Evolutionary conservation across 2,797 vertebrate species (phyloP), one percentile per base, ranked within the genome.

Genomic region (Myotis findleyi): DNA sequence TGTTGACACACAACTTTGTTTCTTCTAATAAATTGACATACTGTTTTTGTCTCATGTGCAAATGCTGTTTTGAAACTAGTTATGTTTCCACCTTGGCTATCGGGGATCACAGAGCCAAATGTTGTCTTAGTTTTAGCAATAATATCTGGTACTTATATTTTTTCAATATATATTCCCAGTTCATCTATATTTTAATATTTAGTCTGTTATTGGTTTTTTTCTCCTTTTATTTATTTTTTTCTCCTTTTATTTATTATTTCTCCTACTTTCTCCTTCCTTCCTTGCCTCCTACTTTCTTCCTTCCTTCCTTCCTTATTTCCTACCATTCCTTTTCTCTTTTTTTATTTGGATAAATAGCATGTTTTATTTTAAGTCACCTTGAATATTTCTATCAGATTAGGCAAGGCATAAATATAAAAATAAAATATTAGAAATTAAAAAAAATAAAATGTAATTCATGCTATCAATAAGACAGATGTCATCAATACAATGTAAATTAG

Each of bases 31-130:
- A 93, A 72, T 4, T 68, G 53, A 30, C 10, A 33, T 18, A 12
- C 8, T 77, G 41, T 18, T 73, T 88, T 84, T 81, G 23, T 82
- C 68, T 91, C 6, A 25, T 36, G 75, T 85, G 33, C 30, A 91
- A 76, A 92, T 66, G 25, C 85, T 87, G 49, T 77, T 90, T 77
- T 84, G 12, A 87, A 80, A 81, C 55, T 86, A 81, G 59, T 73
- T 87, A 30, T 12, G 0, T 92, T 94, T 93, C n/a, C 3, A 55
- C 11, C 23, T 94, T 88, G 79, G 30, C 57, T 88, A 27, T 87
- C 62, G 49, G 36, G 11, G 8, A 55, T 36, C 5, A 51, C 7
- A 93, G n/a, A 91, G n/a, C 6, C 57, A 72, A 62, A 92, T 87
- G 21, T 83, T 36, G 4, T 69, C 25, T 81, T 68, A 69, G 30